Evolutionary conservation across 2,113 vertebrate genomes (phyloP).

Genomic region (Gobio gobio): DNA sequence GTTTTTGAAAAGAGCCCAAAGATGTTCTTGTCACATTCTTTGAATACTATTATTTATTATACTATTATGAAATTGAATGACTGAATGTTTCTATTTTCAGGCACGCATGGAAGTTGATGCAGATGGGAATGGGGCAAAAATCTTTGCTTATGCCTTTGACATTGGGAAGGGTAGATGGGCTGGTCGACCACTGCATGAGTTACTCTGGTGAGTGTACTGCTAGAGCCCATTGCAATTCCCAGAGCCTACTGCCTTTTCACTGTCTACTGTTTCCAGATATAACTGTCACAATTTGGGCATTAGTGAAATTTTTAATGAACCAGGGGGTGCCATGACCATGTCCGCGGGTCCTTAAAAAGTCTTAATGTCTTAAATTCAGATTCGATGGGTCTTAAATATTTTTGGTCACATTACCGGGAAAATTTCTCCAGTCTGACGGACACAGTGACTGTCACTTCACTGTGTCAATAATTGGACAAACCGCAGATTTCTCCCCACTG

Average conservation of each 20-base stretch:
- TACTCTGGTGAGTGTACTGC: constrained; percentile 87
- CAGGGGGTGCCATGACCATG: too few species aligned
- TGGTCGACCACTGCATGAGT: constrained; percentile 90
- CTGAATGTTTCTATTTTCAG: constrained; percentile 66
- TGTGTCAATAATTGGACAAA: too few species aligned
- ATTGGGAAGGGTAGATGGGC: constrained; percentile 93
- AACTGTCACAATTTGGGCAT: not conserved
- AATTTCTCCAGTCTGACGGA: too few species aligned
- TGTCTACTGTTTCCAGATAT: not conserved
- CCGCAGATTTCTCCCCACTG: too few species aligned
- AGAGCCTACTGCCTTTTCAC: not conserved
- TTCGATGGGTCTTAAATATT: too few species aligned
- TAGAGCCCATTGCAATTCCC: not conserved
- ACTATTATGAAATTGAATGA: not conserved
- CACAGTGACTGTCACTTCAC: too few species aligned
- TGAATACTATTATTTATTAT: not conserved
- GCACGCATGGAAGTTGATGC: constrained; percentile 98
- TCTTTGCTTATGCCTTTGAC: constrained; percentile 97
- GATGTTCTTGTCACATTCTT: not conserved
- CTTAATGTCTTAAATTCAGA: too few species aligned
- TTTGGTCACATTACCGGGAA: too few species aligned
- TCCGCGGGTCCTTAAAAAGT: too few species aligned
- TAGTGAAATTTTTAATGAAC: not conserved
- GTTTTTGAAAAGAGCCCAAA: not conserved
- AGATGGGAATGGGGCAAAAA: constrained; percentile 97